These are phyloP conservation scores for Neosilurus hyrtlii DNA, from an alignment of 2,797 vertebrate species.

Conservation along the genomic window DNA sequence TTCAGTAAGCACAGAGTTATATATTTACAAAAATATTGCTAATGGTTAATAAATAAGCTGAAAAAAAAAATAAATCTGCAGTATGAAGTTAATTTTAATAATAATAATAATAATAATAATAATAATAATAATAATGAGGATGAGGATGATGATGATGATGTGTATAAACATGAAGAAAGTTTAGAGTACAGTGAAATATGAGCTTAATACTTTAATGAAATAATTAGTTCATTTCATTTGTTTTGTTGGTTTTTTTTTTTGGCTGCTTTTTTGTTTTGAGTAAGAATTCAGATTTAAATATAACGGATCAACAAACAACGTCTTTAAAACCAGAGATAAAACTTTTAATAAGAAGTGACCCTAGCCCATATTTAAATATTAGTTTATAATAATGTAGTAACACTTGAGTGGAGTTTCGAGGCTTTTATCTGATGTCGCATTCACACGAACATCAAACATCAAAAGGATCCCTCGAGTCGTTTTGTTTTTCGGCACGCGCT, in stretches of 20 bases:
- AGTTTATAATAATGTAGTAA: neutral
- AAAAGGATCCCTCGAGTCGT: neutral
- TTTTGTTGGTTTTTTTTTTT: too few relatives aligned
- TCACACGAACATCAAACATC: neutral
- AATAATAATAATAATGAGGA: too few relatives aligned
- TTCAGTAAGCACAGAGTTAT: neutral
- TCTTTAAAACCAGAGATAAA: neutral
- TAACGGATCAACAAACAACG: neutral
- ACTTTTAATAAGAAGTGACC: neutral
- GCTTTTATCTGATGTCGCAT: neutral
- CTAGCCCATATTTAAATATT: neutral
- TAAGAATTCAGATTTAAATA: neutral
- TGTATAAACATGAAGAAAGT: neutral
- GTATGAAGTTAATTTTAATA: neutral
- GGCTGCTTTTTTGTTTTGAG: neutral
- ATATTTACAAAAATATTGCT: neutral
- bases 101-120: neutral
- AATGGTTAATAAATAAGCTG: neutral
- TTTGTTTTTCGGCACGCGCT: constrained; percentile 15
- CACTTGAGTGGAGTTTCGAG: neutral
- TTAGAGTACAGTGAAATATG: neutral
- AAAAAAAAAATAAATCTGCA: neutral
- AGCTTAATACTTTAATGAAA: neutral
- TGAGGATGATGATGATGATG: too few relatives aligned
- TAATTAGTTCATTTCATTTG: neutral